Conservation (phyloP, 2,797 vertebrate species). For the Semaprochilodus insignis region DNA sequence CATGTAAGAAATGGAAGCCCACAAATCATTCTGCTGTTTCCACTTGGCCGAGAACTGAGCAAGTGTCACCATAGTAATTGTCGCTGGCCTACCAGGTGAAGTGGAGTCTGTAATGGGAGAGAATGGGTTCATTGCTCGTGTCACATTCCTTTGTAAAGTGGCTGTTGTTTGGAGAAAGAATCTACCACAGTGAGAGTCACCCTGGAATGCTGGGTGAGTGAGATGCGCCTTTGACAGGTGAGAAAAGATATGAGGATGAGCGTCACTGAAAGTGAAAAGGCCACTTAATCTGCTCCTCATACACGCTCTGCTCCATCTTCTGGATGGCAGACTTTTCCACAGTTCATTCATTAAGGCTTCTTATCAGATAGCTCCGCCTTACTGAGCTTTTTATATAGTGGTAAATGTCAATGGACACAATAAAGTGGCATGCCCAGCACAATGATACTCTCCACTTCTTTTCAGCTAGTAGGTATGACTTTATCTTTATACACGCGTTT, state of each 20-base stretch:
- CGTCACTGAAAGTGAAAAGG: constrained; percentile 69
- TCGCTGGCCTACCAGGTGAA: constrained; percentile 70
- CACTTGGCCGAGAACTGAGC: constrained; percentile 25
- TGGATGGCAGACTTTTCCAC: constrained; percentile 48
- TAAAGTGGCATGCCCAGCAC: constrained; percentile 28
- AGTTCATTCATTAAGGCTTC: constrained; percentile 48
- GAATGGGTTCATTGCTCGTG: constrained; percentile 68
- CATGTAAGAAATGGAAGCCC: background rate
- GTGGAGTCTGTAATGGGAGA: constrained; percentile 58
- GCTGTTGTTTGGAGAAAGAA: constrained; percentile 80
- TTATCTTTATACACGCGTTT: background rate
- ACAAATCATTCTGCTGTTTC: constrained; percentile 3
- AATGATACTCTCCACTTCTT: constrained; percentile 4
- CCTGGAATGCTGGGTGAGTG: constrained; percentile 65
- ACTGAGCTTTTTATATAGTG: constrained; percentile 54
- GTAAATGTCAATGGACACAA: constrained; percentile 59
- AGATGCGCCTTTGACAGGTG: constrained; percentile 66
- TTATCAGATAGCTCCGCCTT: constrained; percentile 55
- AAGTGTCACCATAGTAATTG: constrained; percentile 67
- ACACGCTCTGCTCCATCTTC: constrained; percentile 42
- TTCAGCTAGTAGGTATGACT: background rate
- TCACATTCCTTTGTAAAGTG: constrained; percentile 79
- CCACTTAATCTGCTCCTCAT: constrained; percentile 61
- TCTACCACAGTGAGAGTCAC: constrained; percentile 68
- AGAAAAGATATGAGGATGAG: constrained; percentile 59